Conservation (phyloP, 1,140 invertebrate genomes). For the Zaprionus africanus region DNA sequence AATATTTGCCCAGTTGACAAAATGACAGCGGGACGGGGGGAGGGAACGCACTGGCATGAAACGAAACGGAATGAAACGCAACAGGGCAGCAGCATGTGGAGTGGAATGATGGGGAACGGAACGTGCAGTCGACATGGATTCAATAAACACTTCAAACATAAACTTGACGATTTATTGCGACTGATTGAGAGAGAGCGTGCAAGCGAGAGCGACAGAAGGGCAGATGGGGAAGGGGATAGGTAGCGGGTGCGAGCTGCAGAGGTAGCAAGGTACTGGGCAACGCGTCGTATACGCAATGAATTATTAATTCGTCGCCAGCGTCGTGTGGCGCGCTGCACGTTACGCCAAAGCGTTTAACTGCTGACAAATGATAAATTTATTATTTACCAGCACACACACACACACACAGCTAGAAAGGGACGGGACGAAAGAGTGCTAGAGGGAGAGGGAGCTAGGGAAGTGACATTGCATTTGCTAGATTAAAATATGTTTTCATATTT, state of each 20-base stretch:
- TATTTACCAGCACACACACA: constrained; percentile 68
- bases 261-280: constrained; percentile 50
- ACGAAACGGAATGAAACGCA: not conserved
- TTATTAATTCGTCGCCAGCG: constrained; percentile 78
- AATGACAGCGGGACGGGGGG: not conserved
- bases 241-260: too few relatives aligned
- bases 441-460: constrained; percentile 15
- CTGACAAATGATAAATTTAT: constrained; percentile 83
- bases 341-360: constrained; percentile 74
- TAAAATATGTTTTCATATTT: constrained; percentile 83
- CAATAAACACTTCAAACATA: constrained; percentile 83
- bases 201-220: not conserved
- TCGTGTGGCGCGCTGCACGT: constrained; percentile 46
- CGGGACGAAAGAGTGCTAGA: not conserved
- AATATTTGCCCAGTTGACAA: constrained; percentile 55
- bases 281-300: constrained; percentile 79
- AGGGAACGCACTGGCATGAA: constrained; percentile 5
- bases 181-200: constrained; percentile 19
- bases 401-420: not conserved
- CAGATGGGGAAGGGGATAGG: too few relatives aligned
- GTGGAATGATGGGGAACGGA: constrained; percentile 3
- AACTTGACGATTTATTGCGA: constrained; percentile 80
- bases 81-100: too few relatives aligned
- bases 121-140: constrained; percentile 69
- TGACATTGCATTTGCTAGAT: constrained; percentile 73